phyloP scores from a whole-genome alignment of 2,888 invertebrate genomes.

The Tolmerus cingulatus region DNA sequence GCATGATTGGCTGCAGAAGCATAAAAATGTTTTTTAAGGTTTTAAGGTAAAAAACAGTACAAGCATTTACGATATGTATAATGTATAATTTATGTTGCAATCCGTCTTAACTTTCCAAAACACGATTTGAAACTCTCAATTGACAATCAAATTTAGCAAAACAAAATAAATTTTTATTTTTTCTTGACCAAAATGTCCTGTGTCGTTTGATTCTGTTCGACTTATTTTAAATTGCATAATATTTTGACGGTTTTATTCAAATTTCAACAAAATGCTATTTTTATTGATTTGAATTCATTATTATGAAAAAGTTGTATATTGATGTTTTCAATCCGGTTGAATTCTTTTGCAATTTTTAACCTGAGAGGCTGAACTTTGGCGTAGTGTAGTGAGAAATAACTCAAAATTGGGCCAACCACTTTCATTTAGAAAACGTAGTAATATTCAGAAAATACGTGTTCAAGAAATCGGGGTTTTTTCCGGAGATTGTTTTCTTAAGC shows the following conservation, averaged over 20 bases:
- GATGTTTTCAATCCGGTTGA: too few species aligned
- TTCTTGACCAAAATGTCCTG: neutral
- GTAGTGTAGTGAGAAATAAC: too few species aligned
- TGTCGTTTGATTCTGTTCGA: neutral
- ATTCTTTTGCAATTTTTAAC: too few species aligned
- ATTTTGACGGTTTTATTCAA: neutral
- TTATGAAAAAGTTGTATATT: too few species aligned
- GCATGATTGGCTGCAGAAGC: neutral
- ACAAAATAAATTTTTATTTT: neutral
- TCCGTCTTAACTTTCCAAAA: neutral
- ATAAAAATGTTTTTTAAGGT: neutral
- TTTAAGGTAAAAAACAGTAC: neutral
- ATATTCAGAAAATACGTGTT: too few species aligned
- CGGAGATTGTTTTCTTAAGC: neutral
- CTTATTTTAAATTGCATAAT: neutral
- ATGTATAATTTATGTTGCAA: neutral
- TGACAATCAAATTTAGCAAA: slow-evolving; percentile 32
- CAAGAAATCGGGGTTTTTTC: too few species aligned
- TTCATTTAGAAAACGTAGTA: too few species aligned
- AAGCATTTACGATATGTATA: neutral
- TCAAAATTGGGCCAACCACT: too few species aligned
- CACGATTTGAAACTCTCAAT: neutral
- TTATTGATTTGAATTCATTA: too few species aligned
- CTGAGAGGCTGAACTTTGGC: too few species aligned
- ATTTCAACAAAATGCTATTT: too few species aligned